phyloP scores from a whole-genome alignment of 2,888 invertebrate species.

The Drosophila mimetica region DNA sequence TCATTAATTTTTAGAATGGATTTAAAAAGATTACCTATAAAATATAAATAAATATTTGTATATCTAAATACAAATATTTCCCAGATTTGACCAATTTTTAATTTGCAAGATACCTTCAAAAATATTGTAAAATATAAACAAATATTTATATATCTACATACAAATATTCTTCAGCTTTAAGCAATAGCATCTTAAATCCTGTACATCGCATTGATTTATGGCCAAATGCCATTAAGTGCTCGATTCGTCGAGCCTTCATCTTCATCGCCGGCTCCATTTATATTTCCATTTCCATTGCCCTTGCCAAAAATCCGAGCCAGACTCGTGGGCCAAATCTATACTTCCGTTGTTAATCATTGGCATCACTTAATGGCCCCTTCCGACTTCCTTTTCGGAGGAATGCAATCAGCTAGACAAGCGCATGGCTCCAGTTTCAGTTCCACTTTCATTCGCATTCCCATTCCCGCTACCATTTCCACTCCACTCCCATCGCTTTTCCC shows the following conservation, averaged over 20 bases:
- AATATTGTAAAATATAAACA: too few relatives aligned
- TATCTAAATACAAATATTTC: too few relatives aligned
- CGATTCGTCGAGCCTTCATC: constrained; percentile 59
- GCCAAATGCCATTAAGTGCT: constrained; percentile 69
- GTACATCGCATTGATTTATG: constrained; percentile 67
- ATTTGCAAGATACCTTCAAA: too few relatives aligned
- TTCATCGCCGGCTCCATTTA: too few relatives aligned
- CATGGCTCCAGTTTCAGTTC: constrained; percentile 6
- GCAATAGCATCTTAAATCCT: constrained; percentile 6
- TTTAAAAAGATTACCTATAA: too few relatives aligned
- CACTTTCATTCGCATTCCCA: neutral
- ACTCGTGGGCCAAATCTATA: constrained; percentile 77
- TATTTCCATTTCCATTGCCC: constrained; percentile 15
- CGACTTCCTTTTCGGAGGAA: constrained; percentile 53
- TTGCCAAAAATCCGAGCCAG: neutral
- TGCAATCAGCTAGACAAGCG: constrained; percentile 59
- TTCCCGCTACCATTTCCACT: neutral
- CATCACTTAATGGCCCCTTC: constrained; percentile 84
- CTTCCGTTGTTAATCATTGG: constrained; percentile 84
- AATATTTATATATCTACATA: neutral
- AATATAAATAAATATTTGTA: too few relatives aligned
- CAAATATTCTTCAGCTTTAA: constrained; percentile 1
- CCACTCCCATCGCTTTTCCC: neutral
- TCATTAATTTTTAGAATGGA: too few relatives aligned
- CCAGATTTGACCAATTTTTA: too few relatives aligned